Evolutionary conservation across 2,888 invertebrate species (phyloP).

Genomic region (Callyntrura sp.): DNA sequence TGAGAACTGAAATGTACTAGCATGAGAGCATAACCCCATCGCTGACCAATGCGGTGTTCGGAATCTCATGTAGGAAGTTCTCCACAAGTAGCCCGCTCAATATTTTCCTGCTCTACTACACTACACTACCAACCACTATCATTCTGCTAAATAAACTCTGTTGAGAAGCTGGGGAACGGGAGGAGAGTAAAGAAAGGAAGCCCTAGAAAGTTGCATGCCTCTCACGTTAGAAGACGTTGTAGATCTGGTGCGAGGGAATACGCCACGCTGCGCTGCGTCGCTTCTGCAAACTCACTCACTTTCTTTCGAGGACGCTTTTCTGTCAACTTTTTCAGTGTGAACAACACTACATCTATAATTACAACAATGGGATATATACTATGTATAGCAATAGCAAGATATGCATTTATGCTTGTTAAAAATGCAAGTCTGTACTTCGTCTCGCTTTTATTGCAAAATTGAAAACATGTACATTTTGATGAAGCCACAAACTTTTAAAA

Average conservation of each 20-base stretch:
- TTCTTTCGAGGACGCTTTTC: too few species aligned
- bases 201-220: constrained; percentile 45
- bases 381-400: too few species aligned
- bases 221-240: constrained; percentile 78
- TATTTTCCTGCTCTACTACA: constrained; percentile 58
- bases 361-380: too few species aligned
- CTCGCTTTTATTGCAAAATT: too few species aligned
- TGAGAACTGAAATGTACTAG: constrained; percentile 3
- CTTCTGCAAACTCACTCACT: too few species aligned
- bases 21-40: not conserved
- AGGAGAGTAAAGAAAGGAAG: constrained; percentile 32
- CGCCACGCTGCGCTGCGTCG: constrained; percentile 64
- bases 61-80: constrained; percentile 54
- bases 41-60: constrained; percentile 45
- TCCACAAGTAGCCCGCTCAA: constrained; percentile 75
- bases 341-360: too few species aligned
- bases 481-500: too few species aligned
- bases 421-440: too few species aligned
- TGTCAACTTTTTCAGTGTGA: not conserved
- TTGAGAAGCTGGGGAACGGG: constrained; percentile 43
- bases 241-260: constrained; percentile 12
- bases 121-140: too few species aligned
- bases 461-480: too few species aligned
- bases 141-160: constrained; percentile 25
- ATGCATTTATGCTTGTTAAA: too few species aligned